phyloP scores from a whole-genome alignment of 1,140 invertebrate species.

The Lordiphosa stackelbergi region DNA sequence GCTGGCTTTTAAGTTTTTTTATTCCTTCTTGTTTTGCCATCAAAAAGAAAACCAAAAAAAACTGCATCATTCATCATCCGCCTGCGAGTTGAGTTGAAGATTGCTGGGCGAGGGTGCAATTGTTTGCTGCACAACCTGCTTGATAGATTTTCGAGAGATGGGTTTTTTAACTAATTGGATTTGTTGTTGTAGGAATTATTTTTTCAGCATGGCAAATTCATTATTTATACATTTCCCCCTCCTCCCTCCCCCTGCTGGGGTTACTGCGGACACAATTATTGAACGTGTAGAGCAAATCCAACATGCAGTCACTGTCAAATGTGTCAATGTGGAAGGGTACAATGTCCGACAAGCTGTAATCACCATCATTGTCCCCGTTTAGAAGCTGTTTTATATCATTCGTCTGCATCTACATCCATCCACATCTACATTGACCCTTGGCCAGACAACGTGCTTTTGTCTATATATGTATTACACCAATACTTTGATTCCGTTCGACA shows the following conservation, averaged over 20 bases:
- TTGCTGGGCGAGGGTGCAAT: conserved; percentile 12
- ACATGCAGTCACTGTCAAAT: conserved; percentile 39
- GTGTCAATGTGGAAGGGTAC: neutral
- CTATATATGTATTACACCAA: conserved; percentile 22
- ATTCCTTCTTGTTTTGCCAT: conserved; percentile 18
- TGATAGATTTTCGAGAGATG: conserved; percentile 11
- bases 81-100: neutral
- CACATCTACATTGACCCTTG: no score
- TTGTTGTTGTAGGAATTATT: conserved; percentile 26
- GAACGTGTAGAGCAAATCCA: conserved; percentile 22
- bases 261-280: conserved; percentile 21
- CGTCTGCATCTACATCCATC: neutral
- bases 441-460: no score
- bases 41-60: conserved; percentile 7
- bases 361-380: conserved; percentile 18
- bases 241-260: no score
- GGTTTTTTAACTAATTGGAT: conserved; percentile 21
- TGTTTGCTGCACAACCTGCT: conserved; percentile 15
- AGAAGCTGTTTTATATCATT: conserved; percentile 12
- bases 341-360: conserved; percentile 24
- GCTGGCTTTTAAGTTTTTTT: conserved; percentile 25
- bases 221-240: conserved; percentile 6
- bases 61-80: conserved; percentile 38
- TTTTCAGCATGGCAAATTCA: conserved; percentile 4
- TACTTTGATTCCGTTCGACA: conserved; percentile 35